Base-by-base conservation (phyloP, 2,113 vertebrate genomes). In the Tetrax tetrax region DNA sequence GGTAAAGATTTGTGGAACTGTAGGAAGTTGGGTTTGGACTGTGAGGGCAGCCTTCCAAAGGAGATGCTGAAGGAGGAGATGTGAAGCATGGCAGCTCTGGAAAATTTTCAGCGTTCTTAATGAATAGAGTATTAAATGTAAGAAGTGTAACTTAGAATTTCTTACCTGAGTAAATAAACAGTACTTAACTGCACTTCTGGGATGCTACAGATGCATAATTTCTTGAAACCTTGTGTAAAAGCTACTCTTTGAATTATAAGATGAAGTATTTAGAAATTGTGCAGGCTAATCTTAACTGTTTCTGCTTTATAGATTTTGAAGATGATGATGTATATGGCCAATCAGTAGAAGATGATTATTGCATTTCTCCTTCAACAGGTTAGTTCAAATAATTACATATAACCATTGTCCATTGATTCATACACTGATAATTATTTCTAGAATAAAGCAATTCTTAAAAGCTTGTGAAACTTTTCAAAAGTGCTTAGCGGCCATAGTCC, bases 311-410 rank as follows among this genome's bases (percentile, higher is more conserved):
- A 99, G 99, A 99, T 95, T 99, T 99, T 97, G 99, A 99, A 85
- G 99, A 99, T 89, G 99, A 99, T 97, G 99, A 99, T 96, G 56
- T 99, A 60, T 99, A 99, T 94, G 99, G 99, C 70, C 99, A 99
- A 8, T 99, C 99, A 59, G 99, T 99, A 80, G 99, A 99, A 60
- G 99, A 99, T 97, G 99, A 99, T 96, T 99, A 99, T 96, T 99
- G 99, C 95, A 99, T 99, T 98, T 99, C 99, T 48, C 99, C 99
- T 93, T 99, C 99, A 96, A 99, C 99, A 98, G 99, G 99, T 99
- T 96, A 93, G 98, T 98, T 95, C 86, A 68, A 41, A 43, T 63
- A 24, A 48, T 91, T 87, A 7, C 22, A 3, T 54, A 9, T 23
- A 65, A 53, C 10, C 27, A 10, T 35, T 89, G 48, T 64, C 56